phyloP scores from a whole-genome alignment of 2,797 vertebrate species.

The Pseudotriccus pelzelni region DNA sequence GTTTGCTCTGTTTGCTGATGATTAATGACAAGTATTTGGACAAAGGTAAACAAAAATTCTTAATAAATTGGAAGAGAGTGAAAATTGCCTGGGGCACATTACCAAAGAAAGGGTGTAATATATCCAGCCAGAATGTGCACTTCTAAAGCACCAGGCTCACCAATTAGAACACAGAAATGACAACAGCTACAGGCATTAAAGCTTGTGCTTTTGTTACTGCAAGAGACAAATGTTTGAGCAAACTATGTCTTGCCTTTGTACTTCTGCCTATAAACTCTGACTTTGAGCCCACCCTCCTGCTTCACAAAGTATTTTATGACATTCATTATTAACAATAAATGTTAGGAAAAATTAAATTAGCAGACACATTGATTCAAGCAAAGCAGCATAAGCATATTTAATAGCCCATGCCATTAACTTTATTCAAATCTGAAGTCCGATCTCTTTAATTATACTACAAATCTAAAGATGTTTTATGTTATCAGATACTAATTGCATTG shows the following conservation, averaged over 20 bases:
- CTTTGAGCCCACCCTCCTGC: conserved; percentile 28
- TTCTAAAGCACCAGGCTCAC: conserved; percentile 10
- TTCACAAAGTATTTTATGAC: conserved; percentile 45
- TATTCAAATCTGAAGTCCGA: conserved; percentile 28
- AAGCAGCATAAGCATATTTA: conserved; percentile 54
- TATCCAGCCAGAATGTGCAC: not conserved
- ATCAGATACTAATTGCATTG: conserved; percentile 45
- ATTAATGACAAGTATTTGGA: conserved; percentile 44
- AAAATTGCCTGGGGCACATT: conserved; percentile 4
- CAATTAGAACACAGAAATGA: conserved; percentile 49
- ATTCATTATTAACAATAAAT: conserved; percentile 69
- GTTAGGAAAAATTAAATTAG: conserved; percentile 59
- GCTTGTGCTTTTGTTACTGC: not conserved
- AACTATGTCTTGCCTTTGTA: conserved; percentile 5
- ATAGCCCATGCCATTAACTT: conserved; percentile 28
- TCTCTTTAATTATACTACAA: conserved; percentile 48
- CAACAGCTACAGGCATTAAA: not conserved
- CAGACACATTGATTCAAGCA: conserved; percentile 46
- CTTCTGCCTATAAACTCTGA: conserved; percentile 34
- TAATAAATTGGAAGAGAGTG: conserved; percentile 41
- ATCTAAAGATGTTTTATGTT: conserved; percentile 31
- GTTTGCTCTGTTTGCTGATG: not conserved
- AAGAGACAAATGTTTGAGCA: not conserved
- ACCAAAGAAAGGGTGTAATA: conserved; percentile 17
- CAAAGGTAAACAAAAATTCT: conserved; percentile 43